Conservation (phyloP, 2,797 vertebrate genomes). For the Acanthornis magna region DNA sequence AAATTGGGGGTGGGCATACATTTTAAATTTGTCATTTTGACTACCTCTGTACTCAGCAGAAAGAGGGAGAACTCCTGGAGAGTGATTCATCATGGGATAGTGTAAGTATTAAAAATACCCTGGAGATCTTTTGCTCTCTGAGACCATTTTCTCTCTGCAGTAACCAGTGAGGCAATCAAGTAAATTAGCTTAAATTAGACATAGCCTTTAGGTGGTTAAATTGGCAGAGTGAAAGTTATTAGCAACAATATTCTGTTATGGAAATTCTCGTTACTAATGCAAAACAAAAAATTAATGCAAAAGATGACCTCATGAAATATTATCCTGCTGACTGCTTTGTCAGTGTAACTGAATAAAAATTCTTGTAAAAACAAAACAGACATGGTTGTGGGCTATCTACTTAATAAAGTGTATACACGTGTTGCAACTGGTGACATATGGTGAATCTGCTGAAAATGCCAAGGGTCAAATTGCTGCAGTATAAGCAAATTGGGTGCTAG, state of each 20-base stretch:
- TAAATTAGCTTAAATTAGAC: neutral
- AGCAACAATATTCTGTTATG: neutral
- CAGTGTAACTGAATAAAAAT: conserved; percentile 37
- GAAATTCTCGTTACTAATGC: neutral
- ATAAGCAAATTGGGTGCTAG: neutral
- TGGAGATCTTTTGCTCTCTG: neutral
- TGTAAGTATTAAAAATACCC: neutral
- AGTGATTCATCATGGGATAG: neutral
- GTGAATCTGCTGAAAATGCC: neutral
- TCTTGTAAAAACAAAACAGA: conserved; percentile 13
- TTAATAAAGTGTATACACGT: neutral
- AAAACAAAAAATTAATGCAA: neutral
- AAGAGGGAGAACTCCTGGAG: neutral
- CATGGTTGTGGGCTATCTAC: neutral
- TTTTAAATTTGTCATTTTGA: neutral
- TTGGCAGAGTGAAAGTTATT: neutral
- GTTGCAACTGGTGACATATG: neutral
- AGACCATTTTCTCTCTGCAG: neutral
- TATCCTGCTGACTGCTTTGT: neutral
- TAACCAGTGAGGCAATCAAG: neutral
- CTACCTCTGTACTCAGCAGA: neutral
- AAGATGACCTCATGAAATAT: conserved; percentile 5
- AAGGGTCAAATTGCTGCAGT: neutral
- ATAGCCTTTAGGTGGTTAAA: neutral
- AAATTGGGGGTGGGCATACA: neutral